These are phyloP conservation scores for Erebia epiphron DNA, from an alignment of 2,888 invertebrate genomes.

Conservation along the genomic window DNA sequence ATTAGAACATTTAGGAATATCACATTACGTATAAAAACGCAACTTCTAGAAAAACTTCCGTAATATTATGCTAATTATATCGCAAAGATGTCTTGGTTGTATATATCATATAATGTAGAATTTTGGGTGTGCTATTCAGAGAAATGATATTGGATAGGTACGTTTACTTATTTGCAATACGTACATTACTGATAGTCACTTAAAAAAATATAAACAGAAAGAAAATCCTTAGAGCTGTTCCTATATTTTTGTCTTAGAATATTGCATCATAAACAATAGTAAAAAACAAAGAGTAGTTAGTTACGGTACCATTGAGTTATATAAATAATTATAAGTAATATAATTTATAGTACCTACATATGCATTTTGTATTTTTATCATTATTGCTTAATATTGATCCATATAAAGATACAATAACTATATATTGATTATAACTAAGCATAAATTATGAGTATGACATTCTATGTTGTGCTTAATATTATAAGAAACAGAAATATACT, in stretches of 20 bases:
- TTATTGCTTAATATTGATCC: not conserved
- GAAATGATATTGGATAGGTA: not conserved
- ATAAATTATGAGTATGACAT: not conserved
- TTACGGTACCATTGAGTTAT: too few species aligned
- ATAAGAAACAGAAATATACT: not conserved
- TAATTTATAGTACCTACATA: too few species aligned
- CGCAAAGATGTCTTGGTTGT: not conserved
- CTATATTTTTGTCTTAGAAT: too few species aligned
- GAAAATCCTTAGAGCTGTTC: not conserved
- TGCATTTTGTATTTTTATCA: not conserved
- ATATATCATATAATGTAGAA: constrained; percentile 1
- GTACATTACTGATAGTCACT: not conserved
- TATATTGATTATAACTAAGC: not conserved
- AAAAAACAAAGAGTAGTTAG: too few species aligned
- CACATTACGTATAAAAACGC: constrained; percentile 21
- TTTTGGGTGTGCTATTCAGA: not conserved
- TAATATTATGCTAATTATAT: not conserved
- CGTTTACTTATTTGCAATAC: not conserved
- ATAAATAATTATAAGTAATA: too few species aligned
- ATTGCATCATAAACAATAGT: too few species aligned
- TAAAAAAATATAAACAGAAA: not conserved
- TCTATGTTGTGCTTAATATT: not conserved
- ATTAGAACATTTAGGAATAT: constrained; percentile 50
- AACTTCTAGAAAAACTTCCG: constrained; percentile 1
- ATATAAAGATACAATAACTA: not conserved